Base-by-base conservation (phyloP, 2,113 vertebrate species). In the Macquaria australasica region DNA sequence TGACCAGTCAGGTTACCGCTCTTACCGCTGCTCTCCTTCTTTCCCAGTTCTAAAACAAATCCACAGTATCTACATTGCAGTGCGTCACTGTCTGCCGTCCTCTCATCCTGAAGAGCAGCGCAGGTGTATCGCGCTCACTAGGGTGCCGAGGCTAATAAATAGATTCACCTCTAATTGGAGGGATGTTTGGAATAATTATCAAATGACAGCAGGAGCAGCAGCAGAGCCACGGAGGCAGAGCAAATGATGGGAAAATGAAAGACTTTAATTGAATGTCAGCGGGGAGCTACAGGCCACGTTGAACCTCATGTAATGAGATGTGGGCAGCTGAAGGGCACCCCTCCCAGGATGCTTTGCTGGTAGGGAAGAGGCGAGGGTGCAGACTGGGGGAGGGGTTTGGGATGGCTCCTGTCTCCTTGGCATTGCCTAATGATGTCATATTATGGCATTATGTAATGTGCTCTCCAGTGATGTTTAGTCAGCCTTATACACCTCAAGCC, bases 241-340 rank as follows among this genome's bases (percentile, higher is more conserved):
- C 80, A 75, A 87, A 90, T 80, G 45, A 89, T 81, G 82, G 75
- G 50, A 82, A 93, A 93, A 92, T 82, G 58, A 88, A 91, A 88
- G 82, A 41, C 69, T 92, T 82, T 90, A 91, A 89, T 90, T 93
- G 88, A 93, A 94, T 93, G 90, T 91, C 93, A 95, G 90, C 50
- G 10, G 86, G 88, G 88, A 67, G 84, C 90, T 85, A 73, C 69
- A 71, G 89, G 92, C 85, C 84, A 81, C n/a, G 28, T 77, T 83
- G 85, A 91, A 78, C 56, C 59, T 80, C 81, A 5, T 79, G 81
- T 92, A 91, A 93, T 90, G 91, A 92, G 83, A 89, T 83, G 84
- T 77, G 59, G 75, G 63, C 74, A 58, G 88, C 84, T 88, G 85
- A 92, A 92, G 88, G 91, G 84, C 88, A 73, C 66, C 73, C 83